A percentile compares a stretch with the other conserved stretches of the same genome.
These are phyloP conservation scores for Leptobrachium leishanense DNA, from an alignment of 2,113 vertebrate genomes.

Conservation along the genomic window DNA sequence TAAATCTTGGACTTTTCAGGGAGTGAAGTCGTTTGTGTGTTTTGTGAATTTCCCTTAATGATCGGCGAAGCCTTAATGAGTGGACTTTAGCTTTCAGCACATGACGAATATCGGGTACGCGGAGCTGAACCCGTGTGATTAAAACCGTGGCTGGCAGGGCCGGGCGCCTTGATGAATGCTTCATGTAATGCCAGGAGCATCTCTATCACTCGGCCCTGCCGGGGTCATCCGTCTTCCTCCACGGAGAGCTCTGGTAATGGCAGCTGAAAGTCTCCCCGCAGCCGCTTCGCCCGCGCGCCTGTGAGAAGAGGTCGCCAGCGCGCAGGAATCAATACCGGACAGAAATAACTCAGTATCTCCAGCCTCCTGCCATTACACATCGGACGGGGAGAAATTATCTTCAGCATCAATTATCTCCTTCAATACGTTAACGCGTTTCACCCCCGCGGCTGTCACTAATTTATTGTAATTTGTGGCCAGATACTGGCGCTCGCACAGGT, in stretches of 20 bases:
- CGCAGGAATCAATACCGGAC: constrained; percentile 33
- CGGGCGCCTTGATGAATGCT: constrained; percentile 41
- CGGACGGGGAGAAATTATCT: background rate
- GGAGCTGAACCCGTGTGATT: constrained; percentile 35
- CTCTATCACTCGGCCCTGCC: constrained; percentile 31
- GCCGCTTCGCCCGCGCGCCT: constrained; percentile 18
- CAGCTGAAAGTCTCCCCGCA: constrained; percentile 29
- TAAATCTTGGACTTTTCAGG: background rate
- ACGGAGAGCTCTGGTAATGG: constrained; percentile 32
- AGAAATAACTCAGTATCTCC: constrained; percentile 23
- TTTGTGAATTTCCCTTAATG: background rate
- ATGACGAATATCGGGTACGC: constrained; percentile 9
- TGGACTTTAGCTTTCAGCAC: constrained; percentile 32
- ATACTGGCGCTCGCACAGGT: background rate
- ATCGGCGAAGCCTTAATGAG: constrained; percentile 20
- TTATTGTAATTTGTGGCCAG: background rate
- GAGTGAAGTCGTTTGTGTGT: background rate
- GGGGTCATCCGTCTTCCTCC: constrained; percentile 42
- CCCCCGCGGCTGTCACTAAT: background rate
- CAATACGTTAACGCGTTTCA: constrained; percentile 7
- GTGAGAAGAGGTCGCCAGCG: constrained; percentile 12
- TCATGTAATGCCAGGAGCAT: constrained; percentile 35
- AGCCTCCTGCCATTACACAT: background rate
- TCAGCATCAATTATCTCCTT: constrained; percentile 9
- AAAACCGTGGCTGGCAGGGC: constrained; percentile 29